These are phyloP conservation scores for Sminthurides bifidus DNA, from an alignment of 1,140 invertebrate species.

Conservation along the genomic window DNA sequence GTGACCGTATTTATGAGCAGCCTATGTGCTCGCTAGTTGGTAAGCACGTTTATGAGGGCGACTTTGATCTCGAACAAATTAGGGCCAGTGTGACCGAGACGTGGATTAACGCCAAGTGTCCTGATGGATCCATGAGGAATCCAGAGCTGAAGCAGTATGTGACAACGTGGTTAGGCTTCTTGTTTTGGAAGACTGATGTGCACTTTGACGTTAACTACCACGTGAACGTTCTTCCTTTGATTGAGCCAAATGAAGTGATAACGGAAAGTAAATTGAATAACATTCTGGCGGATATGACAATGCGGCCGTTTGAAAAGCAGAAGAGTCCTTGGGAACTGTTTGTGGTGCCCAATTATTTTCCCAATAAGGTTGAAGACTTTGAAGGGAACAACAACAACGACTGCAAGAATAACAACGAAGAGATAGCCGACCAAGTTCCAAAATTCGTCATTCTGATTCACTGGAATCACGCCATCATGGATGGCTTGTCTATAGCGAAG, in stretches of 20 bases:
- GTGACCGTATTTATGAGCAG: background rate
- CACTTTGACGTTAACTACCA: constrained; percentile 14
- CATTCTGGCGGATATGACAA: constrained; percentile 1
- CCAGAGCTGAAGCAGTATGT: background rate
- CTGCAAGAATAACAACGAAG: background rate
- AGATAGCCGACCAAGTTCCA: background rate
- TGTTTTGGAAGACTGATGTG: constrained; percentile 15
- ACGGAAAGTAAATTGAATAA: constrained; percentile 9
- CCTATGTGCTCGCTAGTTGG: constrained; percentile 1
- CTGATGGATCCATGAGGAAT: background rate
- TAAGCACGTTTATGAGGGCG: constrained; percentile 1
- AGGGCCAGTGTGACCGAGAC: background rate
- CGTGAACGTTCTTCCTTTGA: constrained; percentile 1
- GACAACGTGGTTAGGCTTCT: background rate
- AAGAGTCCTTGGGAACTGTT: constrained; percentile 13
- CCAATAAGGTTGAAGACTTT: background rate
- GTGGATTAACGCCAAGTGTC: background rate
- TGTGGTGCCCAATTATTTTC: constrained; percentile 3
- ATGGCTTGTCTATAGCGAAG: constrained; percentile 14
- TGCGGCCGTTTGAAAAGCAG: constrained; percentile 1
- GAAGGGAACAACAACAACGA: background rate
- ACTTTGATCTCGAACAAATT: background rate
- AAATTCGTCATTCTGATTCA: constrained; percentile 6
- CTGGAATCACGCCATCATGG: constrained; percentile 12
- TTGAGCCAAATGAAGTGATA: background rate